Conservation (phyloP, 2,113 vertebrate species). For the Misgurnus anguillicaudatus region DNA sequence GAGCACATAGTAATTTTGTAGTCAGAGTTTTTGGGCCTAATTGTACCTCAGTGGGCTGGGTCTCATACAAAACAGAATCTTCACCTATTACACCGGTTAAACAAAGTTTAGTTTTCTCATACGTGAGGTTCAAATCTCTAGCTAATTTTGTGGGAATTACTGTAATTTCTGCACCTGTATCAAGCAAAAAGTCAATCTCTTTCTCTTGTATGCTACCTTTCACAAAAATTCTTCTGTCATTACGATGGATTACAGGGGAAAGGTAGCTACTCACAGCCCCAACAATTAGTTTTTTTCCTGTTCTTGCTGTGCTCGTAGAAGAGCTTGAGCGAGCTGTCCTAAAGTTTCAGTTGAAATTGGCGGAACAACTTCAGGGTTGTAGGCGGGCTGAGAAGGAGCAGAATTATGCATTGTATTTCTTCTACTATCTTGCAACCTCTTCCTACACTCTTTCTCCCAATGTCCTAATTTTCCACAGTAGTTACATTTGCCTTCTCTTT, state of each 20-base stretch:
- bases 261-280: constrained; percentile 29
- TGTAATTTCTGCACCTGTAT: constrained; percentile 24
- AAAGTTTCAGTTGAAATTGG: no score
- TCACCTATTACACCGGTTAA: constrained; percentile 29
- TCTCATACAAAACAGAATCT: constrained; percentile 29
- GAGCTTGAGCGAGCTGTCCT: no score
- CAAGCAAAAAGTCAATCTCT: constrained; percentile 28
- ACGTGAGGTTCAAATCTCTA: constrained; percentile 8
- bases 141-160: constrained; percentile 4
- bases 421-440: neutral
- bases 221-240: constrained; percentile 21
- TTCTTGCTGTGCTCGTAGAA: no score
- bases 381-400: no score
- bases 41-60: constrained; percentile 1
- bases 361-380: no score
- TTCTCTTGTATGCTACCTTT: constrained; percentile 28
- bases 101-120: constrained; percentile 12
- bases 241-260: constrained; percentile 21
- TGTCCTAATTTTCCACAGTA: neutral
- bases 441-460: neutral
- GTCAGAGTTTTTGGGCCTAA: constrained; percentile 17
- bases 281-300: no score
- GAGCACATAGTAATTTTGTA: constrained; percentile 31
- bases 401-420: no score
- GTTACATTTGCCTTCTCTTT: neutral